These are phyloP conservation scores for Apodemus speciosus DNA, from an alignment of 2,113 vertebrate species.

Conservation along the genomic window DNA sequence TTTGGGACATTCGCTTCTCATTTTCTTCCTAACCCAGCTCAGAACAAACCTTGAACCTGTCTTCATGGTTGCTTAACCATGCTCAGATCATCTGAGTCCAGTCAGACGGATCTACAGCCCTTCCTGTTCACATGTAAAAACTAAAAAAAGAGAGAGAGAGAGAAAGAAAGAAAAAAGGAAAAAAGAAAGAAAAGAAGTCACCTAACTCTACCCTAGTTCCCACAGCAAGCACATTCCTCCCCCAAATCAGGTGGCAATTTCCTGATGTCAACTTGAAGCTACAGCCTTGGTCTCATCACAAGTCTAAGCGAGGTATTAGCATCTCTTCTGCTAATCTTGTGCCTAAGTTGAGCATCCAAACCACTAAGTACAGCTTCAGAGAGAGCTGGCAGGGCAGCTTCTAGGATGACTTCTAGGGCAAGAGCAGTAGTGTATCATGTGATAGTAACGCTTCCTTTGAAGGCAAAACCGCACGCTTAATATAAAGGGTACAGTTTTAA, in stretches of 20 bases:
- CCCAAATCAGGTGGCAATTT: not conserved
- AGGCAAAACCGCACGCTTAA: not conserved
- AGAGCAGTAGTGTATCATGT: not conserved
- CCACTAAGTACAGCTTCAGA: not conserved
- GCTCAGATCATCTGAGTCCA: not conserved
- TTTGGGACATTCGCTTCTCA: not conserved
- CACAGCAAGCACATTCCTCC: not conserved
- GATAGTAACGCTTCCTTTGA: not conserved
- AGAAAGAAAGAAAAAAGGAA: no score
- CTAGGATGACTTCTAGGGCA: not conserved
- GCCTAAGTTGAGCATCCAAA: not conserved
- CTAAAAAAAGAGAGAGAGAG: not conserved
- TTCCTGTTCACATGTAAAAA: not conserved
- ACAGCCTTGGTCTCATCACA: not conserved
- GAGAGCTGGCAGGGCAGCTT: not conserved
- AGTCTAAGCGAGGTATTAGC: not conserved
- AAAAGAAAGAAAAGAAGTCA: not conserved
- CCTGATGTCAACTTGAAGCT: not conserved
- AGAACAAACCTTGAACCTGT: not conserved
- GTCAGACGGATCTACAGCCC: not conserved
- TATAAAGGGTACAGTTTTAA: not conserved
- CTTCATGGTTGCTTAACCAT: not conserved
- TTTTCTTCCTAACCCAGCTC: not conserved
- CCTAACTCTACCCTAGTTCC: not conserved
- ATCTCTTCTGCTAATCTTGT: not conserved